Conservation (phyloP, 2,797 vertebrate genomes). For the Acropternis orthonyx region DNA sequence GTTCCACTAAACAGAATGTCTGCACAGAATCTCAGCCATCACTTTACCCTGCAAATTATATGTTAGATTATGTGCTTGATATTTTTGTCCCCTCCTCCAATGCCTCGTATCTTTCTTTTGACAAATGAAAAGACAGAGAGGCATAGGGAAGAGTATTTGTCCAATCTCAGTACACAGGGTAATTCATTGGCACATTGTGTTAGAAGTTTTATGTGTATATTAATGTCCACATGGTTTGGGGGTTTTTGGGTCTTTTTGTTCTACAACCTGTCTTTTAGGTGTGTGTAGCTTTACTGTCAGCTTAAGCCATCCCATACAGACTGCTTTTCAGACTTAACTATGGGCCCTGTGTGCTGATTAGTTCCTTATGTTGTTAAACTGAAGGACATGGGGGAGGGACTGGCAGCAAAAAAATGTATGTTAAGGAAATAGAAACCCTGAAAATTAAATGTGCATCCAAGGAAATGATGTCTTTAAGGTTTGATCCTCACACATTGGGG, state of each 20-base stretch:
- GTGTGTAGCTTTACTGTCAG: neutral
- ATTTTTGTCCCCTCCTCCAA: neutral
- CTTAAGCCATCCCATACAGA: neutral
- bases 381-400: neutral
- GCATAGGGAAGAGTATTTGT: neutral
- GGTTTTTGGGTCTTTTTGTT: neutral
- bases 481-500: neutral
- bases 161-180: neutral
- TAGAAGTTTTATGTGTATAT: neutral
- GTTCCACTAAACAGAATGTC: neutral
- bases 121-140: neutral
- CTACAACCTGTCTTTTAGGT: neutral
- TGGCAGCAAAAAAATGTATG: neutral
- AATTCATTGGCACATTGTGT: neutral
- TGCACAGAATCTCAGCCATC: neutral
- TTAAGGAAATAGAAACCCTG: neutral
- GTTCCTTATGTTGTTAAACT: neutral
- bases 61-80: neutral
- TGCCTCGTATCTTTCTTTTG: neutral
- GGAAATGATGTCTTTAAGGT: neutral
- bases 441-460: neutral
- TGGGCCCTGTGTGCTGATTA: accelerated
- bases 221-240: neutral
- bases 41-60: neutral
- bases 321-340: neutral